Evolutionary conservation across 2,888 invertebrate species (phyloP).

Genomic region (Sarcophaga caerulescens): DNA sequence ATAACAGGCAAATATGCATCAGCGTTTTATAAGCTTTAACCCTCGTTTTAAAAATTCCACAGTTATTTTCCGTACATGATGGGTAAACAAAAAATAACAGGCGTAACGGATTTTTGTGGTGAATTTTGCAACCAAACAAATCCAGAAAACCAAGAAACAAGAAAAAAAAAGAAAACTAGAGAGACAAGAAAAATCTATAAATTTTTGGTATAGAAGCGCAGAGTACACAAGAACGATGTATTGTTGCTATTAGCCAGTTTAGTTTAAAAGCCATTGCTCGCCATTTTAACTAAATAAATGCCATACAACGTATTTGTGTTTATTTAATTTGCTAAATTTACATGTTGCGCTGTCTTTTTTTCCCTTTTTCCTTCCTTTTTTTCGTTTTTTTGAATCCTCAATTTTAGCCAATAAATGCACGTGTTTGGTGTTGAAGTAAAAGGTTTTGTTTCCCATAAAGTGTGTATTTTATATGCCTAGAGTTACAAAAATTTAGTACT

Average conservation of each 20-base stretch:
- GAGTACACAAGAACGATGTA: not conserved
- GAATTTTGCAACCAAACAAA: not conserved
- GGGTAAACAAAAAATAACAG: slow-evolving; percentile 48
- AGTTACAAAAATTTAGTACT: slow-evolving; percentile 46
- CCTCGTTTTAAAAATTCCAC: slow-evolving; percentile 44
- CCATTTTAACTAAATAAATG: slow-evolving; percentile 45
- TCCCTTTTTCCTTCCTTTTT: not conserved
- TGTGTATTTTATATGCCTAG: slow-evolving; percentile 39
- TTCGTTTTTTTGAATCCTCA: not conserved
- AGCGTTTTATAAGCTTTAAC: slow-evolving; percentile 68
- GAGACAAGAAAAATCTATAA: slow-evolving; percentile 11
- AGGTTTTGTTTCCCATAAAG: slow-evolving; percentile 17
- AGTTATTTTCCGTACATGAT: slow-evolving; percentile 50
- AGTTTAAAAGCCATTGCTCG: slow-evolving; percentile 39
- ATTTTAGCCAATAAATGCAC: slow-evolving; percentile 39
- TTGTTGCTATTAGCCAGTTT: not conserved
- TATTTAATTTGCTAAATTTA: slow-evolving; percentile 53
- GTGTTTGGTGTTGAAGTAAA: slow-evolving; percentile 4
- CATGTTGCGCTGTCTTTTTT: not conserved
- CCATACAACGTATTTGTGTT: slow-evolving; percentile 42
- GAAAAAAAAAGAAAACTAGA: not conserved
- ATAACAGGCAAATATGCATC: slow-evolving; percentile 61
- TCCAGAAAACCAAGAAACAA: too few relatives aligned
- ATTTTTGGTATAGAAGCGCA: not conserved
- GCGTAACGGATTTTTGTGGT: slow-evolving; percentile 11